Conservation (phyloP, 2,113 vertebrate species). For the Brachyhypopomus gauderio region DNA sequence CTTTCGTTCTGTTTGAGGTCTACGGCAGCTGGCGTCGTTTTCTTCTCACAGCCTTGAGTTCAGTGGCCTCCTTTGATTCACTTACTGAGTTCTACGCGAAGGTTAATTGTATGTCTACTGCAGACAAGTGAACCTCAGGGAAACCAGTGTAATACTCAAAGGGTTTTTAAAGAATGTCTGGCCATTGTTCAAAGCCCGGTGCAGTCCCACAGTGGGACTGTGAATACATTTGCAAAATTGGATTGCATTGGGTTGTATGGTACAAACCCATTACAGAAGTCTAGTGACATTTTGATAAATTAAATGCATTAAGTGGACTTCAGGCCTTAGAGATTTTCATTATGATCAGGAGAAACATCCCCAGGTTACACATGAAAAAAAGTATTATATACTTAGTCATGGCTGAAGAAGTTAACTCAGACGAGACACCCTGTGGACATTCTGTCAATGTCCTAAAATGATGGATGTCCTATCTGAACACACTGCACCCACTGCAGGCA, state of each 20-base stretch:
- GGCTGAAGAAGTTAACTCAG: constrained; percentile 35
- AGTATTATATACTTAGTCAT: constrained; percentile 36
- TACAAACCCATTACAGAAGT: constrained; percentile 49
- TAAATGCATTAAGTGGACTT: constrained; percentile 65
- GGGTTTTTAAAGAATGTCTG: constrained; percentile 5
- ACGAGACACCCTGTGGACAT: constrained; percentile 29
- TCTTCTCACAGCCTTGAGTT: constrained; percentile 64
- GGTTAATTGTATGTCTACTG: constrained; percentile 69
- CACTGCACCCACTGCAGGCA: constrained; percentile 28
- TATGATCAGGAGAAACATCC: constrained; percentile 71
- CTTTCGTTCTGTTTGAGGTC: constrained; percentile 51
- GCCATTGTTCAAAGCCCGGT: constrained; percentile 9
- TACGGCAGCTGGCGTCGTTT: not conserved
- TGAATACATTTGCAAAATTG: constrained; percentile 25
- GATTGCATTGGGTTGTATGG: constrained; percentile 23
- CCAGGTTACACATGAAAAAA: constrained; percentile 38
- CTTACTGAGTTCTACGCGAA: constrained; percentile 66
- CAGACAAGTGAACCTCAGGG: constrained; percentile 57
- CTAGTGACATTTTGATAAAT: constrained; percentile 70
- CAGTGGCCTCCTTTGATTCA: constrained; percentile 68
- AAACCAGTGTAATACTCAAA: constrained; percentile 46
- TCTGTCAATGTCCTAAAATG: constrained; percentile 36
- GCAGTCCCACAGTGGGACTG: constrained; percentile 14
- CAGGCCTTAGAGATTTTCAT: constrained; percentile 74
- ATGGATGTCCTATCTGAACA: constrained; percentile 43